Evolutionary conservation across 2,888 invertebrate species (phyloP), one percentile per base, ranked within the genome.

Genomic region (Byasa hedistus): DNA sequence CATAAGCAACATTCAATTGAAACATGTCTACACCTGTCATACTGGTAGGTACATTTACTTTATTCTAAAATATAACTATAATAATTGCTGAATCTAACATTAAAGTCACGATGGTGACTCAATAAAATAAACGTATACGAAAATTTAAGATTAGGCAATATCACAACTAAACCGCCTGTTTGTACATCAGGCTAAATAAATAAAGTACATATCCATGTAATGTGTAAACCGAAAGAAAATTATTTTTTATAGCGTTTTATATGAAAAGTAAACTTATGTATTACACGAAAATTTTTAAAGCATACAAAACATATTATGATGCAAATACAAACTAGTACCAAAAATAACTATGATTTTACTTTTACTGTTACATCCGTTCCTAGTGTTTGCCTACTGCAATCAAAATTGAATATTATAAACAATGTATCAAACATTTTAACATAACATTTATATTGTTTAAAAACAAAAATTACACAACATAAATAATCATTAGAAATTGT

Each of bases 81-180:
- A 79, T 81, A 79, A 82, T 82, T 83, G 82, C 82, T 79, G 83
- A 80, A 79, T 81, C 81, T 85, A 87, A 85, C 64, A 89, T 89
- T 90, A 88, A 85, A 82, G 89, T 90, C 91, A 89, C 85, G 72
- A 64, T 63, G 68, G 80, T 83, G 89, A 91, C 90, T 79, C 69
- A 70, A 76, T 84, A 84, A 87, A 85, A 81, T 86, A 88, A 91
- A 91, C 91, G 91, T 91, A 91, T 91, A 91, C 91, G 84, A 88
- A 88, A 86, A 81, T 79, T 85, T 88, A 81, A 87, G 76, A 85
- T 86, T 88, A 88, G 81, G 81, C 87, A 85, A 91, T 91, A 91
- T 91, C 91, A 91, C 91, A 91, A 91, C 91, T 89, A 87, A 91
- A 89, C 80, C 76, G 75, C 85, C 89, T 79, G 84, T 71, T 73